Percentiles rank a stretch among this genome's conserved stretches.
phyloP scores from a whole-genome alignment of 1,140 invertebrate species.

The Megathymus violae region DNA sequence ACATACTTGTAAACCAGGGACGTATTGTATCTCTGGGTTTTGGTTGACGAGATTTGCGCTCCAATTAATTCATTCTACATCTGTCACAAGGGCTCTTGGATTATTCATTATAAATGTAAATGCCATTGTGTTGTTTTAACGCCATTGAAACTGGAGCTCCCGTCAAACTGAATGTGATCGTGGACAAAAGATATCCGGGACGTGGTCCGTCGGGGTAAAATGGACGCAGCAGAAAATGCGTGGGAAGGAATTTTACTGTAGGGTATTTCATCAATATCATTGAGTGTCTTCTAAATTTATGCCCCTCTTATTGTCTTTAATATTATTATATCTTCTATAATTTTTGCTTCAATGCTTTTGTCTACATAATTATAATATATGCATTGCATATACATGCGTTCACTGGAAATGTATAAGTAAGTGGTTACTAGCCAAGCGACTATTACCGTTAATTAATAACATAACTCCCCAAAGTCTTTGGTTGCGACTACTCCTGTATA shows the following conservation, averaged over 20 bases:
- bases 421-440: too few species aligned
- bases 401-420: too few species aligned
- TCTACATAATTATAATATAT: too few species aligned
- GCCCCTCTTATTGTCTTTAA: too few species aligned
- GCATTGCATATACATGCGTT: too few species aligned
- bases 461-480: too few species aligned
- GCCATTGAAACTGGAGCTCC: constrained; percentile 16
- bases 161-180: background rate
- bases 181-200: constrained; percentile 14
- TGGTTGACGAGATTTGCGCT: constrained; percentile 23
- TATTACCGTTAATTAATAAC: too few species aligned
- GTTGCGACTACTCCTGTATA: too few species aligned
- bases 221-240: constrained; percentile 10
- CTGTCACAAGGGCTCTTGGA: constrained; percentile 14
- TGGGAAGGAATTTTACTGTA: constrained; percentile 2
- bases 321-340: too few species aligned
- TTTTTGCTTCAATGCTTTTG: background rate
- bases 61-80: constrained; percentile 30
- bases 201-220: background rate
- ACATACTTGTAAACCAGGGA: constrained; percentile 4
- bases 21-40: constrained; percentile 16
- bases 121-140: constrained; percentile 27
- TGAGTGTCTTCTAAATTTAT: too few species aligned
- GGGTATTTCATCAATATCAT: too few species aligned
- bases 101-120: constrained; percentile 20